Conservation (phyloP, 2,888 invertebrate genomes). For the Ormyrus rosae region DNA sequence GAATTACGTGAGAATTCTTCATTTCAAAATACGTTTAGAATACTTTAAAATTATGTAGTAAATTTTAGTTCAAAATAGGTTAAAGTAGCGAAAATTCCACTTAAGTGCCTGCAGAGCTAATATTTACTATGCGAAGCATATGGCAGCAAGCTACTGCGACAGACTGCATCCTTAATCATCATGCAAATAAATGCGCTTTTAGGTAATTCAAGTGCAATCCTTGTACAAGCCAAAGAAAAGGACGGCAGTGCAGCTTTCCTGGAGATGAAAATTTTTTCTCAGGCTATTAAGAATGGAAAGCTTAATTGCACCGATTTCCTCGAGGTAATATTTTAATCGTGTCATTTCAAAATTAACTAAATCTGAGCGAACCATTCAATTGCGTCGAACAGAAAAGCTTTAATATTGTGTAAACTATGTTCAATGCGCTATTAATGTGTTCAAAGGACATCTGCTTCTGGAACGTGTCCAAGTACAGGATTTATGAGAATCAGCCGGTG, state of each 20-base stretch:
- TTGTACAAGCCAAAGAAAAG: constrained; percentile 56
- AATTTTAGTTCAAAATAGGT: too few relatives aligned
- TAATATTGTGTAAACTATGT: not conserved
- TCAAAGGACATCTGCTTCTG: constrained; percentile 73
- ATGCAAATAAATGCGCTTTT: constrained; percentile 25
- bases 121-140: not conserved
- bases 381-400: not conserved
- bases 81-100: too few relatives aligned
- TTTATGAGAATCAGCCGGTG: constrained; percentile 71
- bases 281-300: constrained; percentile 58
- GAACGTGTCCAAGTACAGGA: constrained; percentile 68
- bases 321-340: constrained; percentile 63
- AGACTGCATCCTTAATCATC: not conserved
- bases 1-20: too few relatives aligned
- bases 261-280: constrained; percentile 66
- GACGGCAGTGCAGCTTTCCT: constrained; percentile 65
- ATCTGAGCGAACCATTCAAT: not conserved
- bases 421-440: constrained; percentile 38
- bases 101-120: not conserved
- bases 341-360: not conserved
- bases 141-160: not conserved
- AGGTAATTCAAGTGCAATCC: constrained; percentile 54
- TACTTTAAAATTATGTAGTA: too few relatives aligned
- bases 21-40: too few relatives aligned
- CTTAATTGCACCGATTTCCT: constrained; percentile 69